Evolutionary conservation across 2,888 invertebrate genomes (phyloP).

Genomic region (Stenodema calcarata): DNA sequence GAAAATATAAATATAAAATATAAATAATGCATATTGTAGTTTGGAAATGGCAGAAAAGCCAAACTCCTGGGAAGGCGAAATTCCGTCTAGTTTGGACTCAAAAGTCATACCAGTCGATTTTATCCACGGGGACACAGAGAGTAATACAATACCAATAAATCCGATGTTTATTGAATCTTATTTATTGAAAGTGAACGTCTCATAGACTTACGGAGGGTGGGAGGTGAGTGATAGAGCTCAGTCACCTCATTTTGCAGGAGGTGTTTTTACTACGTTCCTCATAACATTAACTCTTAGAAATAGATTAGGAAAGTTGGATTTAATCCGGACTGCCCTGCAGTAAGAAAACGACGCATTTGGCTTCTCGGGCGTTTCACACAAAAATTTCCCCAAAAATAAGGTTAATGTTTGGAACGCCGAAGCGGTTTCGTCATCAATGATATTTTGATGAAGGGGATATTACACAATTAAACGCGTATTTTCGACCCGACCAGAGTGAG

Average conservation of each 20-base stretch:
- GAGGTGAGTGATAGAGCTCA: neutral
- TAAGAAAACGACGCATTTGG: neutral
- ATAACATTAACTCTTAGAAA: neutral
- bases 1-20: no score
- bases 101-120: no score
- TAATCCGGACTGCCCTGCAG: neutral
- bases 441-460: constrained; percentile 45
- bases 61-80: no score
- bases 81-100: no score
- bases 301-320: neutral
- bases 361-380: neutral
- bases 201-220: no score
- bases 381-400: constrained; percentile 32
- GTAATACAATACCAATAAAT: no score
- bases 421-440: constrained; percentile 41
- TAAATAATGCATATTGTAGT: no score
- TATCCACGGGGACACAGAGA: no score
- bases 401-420: constrained; percentile 15
- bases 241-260: no score
- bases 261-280: neutral
- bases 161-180: no score
- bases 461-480: constrained; percentile 46
- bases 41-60: no score
- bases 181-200: no score
- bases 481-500: neutral